Evolutionary conservation across 2,797 vertebrate species (phyloP).

Genomic region (Cossypha caffra): DNA sequence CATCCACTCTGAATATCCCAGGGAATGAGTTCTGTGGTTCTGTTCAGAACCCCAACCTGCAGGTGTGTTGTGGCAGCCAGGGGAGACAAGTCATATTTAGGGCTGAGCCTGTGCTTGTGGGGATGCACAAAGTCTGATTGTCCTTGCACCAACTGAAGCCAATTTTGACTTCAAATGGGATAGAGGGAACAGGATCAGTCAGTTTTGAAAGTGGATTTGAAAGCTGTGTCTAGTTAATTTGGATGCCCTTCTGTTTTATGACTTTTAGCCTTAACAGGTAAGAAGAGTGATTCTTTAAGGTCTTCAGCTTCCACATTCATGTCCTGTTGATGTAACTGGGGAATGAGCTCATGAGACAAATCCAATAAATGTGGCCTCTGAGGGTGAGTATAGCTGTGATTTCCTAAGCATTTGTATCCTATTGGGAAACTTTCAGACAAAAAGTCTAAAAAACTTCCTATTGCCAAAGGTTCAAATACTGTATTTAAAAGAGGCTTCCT

Average conservation of each 20-base stretch:
- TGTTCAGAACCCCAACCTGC: neutral
- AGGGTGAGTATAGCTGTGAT: neutral
- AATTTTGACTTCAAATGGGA: neutral
- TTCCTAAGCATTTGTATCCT: neutral
- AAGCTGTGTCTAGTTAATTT: neutral
- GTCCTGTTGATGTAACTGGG: neutral
- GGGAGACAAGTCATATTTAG: neutral
- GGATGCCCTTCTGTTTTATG: neutral
- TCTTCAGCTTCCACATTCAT: neutral
- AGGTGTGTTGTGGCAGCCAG: neutral
- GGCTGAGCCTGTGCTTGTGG: neutral
- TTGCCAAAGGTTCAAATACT: neutral
- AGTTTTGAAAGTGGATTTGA: neutral
- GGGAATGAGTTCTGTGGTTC: neutral
- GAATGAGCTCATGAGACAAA: neutral
- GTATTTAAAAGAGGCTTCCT: neutral
- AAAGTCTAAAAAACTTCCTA: neutral
- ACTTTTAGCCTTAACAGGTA: neutral
- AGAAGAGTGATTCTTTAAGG: neutral
- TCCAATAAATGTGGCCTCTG: neutral
- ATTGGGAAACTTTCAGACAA: neutral
- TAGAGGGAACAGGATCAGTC: neutral
- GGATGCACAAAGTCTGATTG: neutral
- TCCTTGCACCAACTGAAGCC: neutral
- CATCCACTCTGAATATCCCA: neutral